These are phyloP conservation scores for Stenichneumon culpator DNA, from an alignment of 2,888 invertebrate species.

Conservation along the genomic window DNA sequence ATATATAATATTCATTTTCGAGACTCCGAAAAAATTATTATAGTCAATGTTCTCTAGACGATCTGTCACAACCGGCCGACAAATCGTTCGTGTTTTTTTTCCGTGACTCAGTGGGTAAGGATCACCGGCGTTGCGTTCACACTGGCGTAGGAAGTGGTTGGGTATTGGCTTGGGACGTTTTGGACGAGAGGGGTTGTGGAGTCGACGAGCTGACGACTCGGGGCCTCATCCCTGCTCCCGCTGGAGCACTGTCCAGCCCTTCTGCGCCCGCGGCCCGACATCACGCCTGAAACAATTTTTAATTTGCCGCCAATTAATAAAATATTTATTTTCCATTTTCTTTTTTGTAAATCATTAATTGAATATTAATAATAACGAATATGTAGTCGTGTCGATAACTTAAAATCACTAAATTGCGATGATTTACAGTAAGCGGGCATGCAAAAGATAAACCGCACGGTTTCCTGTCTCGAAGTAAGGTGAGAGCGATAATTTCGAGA, in stretches of 20 bases:
- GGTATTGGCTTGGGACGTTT: conserved; percentile 81
- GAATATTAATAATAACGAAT: conserved; percentile 16
- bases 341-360: neutral
- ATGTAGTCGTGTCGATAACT: conserved; percentile 51
- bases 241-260: conserved; percentile 82
- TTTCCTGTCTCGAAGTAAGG: neutral
- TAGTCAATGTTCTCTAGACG: conserved; percentile 30
- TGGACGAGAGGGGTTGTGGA: conserved; percentile 83
- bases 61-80: conserved; percentile 57
- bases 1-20: too few species aligned
- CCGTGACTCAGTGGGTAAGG: neutral
- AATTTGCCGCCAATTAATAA: conserved; percentile 26
- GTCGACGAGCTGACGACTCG: conserved; percentile 74
- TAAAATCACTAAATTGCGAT: neutral
- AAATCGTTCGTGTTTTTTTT: conserved; percentile 20
- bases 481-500: too few species aligned
- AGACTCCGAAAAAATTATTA: conserved; percentile 53
- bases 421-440: conserved; percentile 1
- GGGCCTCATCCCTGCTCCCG: conserved; percentile 82
- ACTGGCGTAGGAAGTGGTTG: conserved; percentile 89
- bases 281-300: conserved; percentile 86
- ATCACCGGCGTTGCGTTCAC: conserved; percentile 84
- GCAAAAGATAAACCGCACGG: neutral
- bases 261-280: conserved; percentile 85
- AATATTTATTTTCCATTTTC: neutral